Evolutionary conservation across 2,888 invertebrate species (phyloP).

Genomic region (Sericinus montela): DNA sequence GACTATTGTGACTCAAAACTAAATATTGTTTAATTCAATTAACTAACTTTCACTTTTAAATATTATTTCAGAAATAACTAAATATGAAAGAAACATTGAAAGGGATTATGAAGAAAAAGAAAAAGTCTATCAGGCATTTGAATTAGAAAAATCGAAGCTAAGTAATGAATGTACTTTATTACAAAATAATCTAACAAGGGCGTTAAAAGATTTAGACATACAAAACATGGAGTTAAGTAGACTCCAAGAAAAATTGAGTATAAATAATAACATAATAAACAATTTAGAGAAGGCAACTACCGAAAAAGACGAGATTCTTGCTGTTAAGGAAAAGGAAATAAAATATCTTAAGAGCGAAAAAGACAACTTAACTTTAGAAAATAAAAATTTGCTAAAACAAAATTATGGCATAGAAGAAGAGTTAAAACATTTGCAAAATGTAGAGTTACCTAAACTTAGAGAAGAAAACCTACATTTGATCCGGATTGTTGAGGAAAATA

Average conservation of each 20-base stretch:
- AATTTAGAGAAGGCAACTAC: neutral
- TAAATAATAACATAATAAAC: neutral
- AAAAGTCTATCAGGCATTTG: conserved; percentile 2
- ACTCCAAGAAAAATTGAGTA: neutral
- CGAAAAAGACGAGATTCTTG: neutral
- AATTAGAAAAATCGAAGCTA: conserved; percentile 22
- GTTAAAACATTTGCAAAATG: conserved; percentile 10
- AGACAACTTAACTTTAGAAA: neutral
- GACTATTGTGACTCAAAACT: too few species aligned
- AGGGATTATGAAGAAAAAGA: neutral
- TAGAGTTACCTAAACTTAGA: conserved; percentile 27
- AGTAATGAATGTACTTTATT: neutral
- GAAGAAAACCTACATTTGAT: conserved; percentile 27
- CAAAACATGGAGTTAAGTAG: neutral
- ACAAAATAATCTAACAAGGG: neutral
- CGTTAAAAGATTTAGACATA: neutral
- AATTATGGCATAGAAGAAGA: conserved; percentile 3
- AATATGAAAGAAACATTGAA: neutral
- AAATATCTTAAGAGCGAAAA: conserved; percentile 8
- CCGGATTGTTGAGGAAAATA: conserved; percentile 33
- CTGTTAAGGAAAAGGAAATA: neutral
- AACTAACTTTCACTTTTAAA: neutral
- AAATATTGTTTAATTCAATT: neutral
- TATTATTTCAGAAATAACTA: conserved; percentile 3
- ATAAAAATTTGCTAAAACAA: neutral